Percentiles rank a stretch among this genome's conserved stretches.
These are phyloP conservation scores for Nemurella pictetii DNA, from an alignment of 2,888 invertebrate genomes.

Conservation along the genomic window DNA sequence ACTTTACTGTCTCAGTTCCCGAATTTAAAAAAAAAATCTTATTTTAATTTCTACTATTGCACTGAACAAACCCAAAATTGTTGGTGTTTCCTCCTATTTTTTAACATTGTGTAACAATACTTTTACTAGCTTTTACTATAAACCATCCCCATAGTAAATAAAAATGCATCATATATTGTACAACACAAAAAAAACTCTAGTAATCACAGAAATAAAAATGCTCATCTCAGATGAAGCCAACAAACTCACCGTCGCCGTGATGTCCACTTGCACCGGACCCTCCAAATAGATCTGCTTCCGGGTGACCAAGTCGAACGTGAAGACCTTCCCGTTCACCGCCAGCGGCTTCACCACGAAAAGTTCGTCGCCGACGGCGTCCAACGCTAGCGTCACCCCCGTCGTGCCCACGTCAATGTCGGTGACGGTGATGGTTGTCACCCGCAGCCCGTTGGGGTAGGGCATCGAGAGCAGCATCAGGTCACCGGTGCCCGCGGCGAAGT, in stretches of 20 bases:
- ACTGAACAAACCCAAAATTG: too few species aligned
- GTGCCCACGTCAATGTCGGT: conserved; percentile 61
- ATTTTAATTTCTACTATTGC: too few species aligned
- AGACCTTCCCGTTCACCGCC: not conserved
- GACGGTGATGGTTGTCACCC: conserved; percentile 54
- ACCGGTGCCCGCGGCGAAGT: conserved; percentile 51
- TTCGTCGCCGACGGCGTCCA: not conserved
- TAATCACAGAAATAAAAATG: too few species aligned
- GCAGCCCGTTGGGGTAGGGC: conserved; percentile 55
- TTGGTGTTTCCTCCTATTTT: too few species aligned
- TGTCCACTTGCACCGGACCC: not conserved
- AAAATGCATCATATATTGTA: too few species aligned
- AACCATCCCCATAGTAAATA: too few species aligned
- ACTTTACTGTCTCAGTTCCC: too few species aligned
- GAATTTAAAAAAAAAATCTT: too few species aligned
- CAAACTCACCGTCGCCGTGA: not conserved
- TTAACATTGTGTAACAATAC: too few species aligned
- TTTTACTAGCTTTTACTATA: too few species aligned
- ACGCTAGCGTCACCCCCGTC: conserved; percentile 44
- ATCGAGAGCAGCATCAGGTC: conserved; percentile 53
- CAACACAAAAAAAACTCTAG: too few species aligned
- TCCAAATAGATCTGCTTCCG: not conserved
- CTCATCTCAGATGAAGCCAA: not conserved
- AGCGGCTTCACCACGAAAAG: not conserved
- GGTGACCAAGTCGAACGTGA: not conserved